Evolutionary conservation across 2,888 invertebrate genomes (phyloP), one percentile per base, ranked within the genome.

Genomic region (Thysanoteuthis rhombus): DNA sequence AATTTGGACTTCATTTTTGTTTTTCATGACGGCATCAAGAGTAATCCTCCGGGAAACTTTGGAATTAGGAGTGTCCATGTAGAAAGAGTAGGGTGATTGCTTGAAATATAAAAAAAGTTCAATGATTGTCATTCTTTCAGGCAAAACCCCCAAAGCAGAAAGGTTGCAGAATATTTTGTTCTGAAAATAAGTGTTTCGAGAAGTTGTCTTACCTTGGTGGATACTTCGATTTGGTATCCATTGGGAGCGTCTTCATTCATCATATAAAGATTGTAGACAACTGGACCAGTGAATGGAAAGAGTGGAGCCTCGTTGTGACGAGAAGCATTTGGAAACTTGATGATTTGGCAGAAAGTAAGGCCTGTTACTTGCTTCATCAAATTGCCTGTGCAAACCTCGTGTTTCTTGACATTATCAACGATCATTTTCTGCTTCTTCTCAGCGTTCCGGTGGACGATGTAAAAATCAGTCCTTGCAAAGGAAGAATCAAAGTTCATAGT

Each of bases 301-400:
- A 94, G 94, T 6, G 96, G 96, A 39, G 96, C 98, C 98, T 89
- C 94, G 25, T 93, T 93, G 40, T 94, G 94, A 98, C 98, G 96
- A 98, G 98, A 1, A 98, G 98, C 96, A 98, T 98, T 97, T 98
- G 97, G 95, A 93, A 96, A 95, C 45, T 96, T 95, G 96, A 98
- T 98, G 93, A 98, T 98, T 0, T 98, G 98, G 96, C 99, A 99
- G 92, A 99, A 97, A 97, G 98, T 98, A 93, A 99, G 97, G 0
- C 99, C 99, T 38, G 98, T 97, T 0, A 98, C 98, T 94, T 98
- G 98, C 95, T 98, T 98, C 42, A 96, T 92, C 16, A n/a, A 36
- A 16, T 92, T 94, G 22, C 97, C 96, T 0, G 96, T 96, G 95
- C 97, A 97, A 16, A 95, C 94, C 32, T 96, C 95, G 0, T 97